Percentiles rank a stretch among this genome's conserved stretches.
These are phyloP conservation scores for Pheosia gnoma DNA, from an alignment of 2,888 invertebrate species.

Conservation along the genomic window DNA sequence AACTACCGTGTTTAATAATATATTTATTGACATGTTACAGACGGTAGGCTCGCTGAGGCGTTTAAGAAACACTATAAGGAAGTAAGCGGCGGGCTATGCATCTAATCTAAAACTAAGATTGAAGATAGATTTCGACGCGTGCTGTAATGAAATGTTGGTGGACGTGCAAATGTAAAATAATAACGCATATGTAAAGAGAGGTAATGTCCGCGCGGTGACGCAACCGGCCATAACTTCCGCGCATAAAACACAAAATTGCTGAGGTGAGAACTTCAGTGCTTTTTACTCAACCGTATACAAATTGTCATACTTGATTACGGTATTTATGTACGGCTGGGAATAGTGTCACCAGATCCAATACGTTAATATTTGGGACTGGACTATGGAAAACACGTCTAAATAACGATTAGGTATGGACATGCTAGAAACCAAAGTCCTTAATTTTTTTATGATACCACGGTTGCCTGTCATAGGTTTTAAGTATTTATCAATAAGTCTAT, in stretches of 20 bases:
- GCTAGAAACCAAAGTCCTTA: too few species aligned
- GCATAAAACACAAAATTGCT: conserved; percentile 26
- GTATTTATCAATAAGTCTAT: too few species aligned
- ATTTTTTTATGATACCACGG: too few species aligned
- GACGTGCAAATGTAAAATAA: conserved; percentile 15
- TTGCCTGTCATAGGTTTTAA: too few species aligned
- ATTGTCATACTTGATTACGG: conserved; percentile 41
- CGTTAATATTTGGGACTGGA: background rate
- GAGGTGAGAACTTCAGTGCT: conserved; percentile 35
- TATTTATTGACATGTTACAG: background rate
- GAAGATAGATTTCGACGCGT: conserved; percentile 11
- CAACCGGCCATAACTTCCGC: conserved; percentile 33
- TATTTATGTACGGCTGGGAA: conserved; percentile 37
- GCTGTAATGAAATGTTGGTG: conserved; percentile 15
- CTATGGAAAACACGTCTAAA: background rate
- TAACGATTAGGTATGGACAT: too few species aligned
- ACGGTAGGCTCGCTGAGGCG: background rate
- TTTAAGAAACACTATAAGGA: conserved; percentile 10
- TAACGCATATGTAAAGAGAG: conserved; percentile 8
- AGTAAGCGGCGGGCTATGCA: conserved; percentile 12
- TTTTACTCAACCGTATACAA: conserved; percentile 34
- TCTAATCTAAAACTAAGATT: conserved; percentile 12
- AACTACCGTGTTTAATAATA: background rate
- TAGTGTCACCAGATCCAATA: conserved; percentile 7
- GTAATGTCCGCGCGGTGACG: conserved; percentile 18